These are phyloP conservation scores for Aquatica leii DNA, from an alignment of 2,888 invertebrate species.

Conservation along the genomic window DNA sequence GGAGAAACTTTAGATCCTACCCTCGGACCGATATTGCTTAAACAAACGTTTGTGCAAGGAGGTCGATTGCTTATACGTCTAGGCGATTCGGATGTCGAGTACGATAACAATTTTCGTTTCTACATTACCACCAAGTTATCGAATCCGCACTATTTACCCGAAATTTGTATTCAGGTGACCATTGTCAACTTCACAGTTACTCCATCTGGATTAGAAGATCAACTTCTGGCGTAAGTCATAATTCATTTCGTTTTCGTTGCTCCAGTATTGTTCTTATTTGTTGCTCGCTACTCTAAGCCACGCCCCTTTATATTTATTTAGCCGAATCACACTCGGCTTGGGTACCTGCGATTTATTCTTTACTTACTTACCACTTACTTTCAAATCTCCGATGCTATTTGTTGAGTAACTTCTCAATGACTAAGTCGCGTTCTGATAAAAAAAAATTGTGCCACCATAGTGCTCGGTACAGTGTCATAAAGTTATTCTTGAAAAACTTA, in stretches of 20 bases:
- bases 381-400: no score
- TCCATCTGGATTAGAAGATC: conserved; percentile 88
- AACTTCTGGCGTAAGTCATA: conserved; percentile 87
- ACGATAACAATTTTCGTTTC: conserved; percentile 83
- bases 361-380: no score
- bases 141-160: conserved; percentile 94
- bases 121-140: conserved; percentile 92
- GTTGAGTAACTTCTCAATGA: no score
- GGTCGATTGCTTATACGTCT: conserved; percentile 84
- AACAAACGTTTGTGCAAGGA: conserved; percentile 80
- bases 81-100: conserved; percentile 90
- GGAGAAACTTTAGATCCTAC: conserved; percentile 90
- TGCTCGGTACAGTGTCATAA: no score
- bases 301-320: no score
- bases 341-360: no score
- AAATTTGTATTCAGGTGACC: conserved; percentile 91
- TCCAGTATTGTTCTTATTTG: neutral
- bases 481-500: no score
- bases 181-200: conserved; percentile 94
- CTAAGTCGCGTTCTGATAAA: no score
- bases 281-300: no score
- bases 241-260: conserved; percentile 26
- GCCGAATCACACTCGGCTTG: no score
- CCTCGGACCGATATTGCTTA: conserved; percentile 80
- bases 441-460: no score